Percentiles rank a stretch among this genome's conserved stretches.
Conservation (phyloP, 1,140 invertebrate genomes). For the Harlomillsia oculata region DNA sequence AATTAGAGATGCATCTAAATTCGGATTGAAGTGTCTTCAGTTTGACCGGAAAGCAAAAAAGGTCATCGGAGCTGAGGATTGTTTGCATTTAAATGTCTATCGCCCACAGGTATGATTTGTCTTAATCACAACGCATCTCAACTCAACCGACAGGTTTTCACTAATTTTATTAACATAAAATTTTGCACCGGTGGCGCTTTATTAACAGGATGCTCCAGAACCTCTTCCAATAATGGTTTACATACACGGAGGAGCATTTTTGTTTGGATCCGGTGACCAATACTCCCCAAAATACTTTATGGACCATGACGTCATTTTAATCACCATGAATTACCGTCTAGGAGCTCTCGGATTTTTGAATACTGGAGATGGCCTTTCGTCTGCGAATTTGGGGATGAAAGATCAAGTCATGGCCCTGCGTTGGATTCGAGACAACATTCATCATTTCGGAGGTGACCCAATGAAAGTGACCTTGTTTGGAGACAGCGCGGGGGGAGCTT, state of each 20-base stretch:
- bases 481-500: background rate
- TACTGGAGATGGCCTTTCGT: conserved; percentile 6
- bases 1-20: conserved; percentile 15
- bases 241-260: conserved; percentile 12
- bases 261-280: conserved; percentile 1
- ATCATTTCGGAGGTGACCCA: conserved; percentile 14
- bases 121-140: no score
- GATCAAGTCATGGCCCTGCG: conserved; percentile 35
- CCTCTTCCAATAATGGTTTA: conserved; percentile 12
- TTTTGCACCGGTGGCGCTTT: no score
- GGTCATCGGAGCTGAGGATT: conserved; percentile 18
- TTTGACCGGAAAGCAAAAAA: conserved; percentile 3
- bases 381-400: conserved; percentile 34
- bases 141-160: no score
- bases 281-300: conserved; percentile 12
- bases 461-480: conserved; percentile 10
- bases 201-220: background rate
- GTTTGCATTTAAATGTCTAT: conserved; percentile 20
- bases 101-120: conserved; percentile 9
- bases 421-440: conserved; percentile 14
- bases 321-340: conserved; percentile 11
- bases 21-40: conserved; percentile 18
- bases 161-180: background rate
- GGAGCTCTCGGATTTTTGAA: conserved; percentile 15
- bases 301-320: conserved; percentile 10